Evolutionary conservation across 2,888 invertebrate genomes (phyloP).

Genomic region (Drosophila algonquin): DNA sequence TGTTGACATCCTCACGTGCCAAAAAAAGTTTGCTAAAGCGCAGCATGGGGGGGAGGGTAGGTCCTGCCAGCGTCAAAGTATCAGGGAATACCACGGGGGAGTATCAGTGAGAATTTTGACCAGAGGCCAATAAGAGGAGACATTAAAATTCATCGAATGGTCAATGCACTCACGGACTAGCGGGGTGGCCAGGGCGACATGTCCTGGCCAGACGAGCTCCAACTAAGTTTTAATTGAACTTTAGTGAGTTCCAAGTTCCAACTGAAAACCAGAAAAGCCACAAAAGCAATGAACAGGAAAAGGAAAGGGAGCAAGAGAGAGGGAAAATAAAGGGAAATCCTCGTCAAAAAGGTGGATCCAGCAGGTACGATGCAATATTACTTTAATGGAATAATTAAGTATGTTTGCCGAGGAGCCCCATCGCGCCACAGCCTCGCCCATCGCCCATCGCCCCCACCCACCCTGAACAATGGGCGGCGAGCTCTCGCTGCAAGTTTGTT

Average conservation of each 20-base stretch:
- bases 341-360: slow-evolving; percentile 19
- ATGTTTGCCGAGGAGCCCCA: slow-evolving; percentile 62
- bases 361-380: slow-evolving; percentile 47
- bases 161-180: slow-evolving; percentile 49
- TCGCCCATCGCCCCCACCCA: too few species aligned
- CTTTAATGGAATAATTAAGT: slow-evolving; percentile 80
- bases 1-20: slow-evolving; percentile 49
- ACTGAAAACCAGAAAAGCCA: slow-evolving; percentile 43
- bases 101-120: slow-evolving; percentile 8
- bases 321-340: slow-evolving; percentile 44
- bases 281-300: slow-evolving; percentile 42
- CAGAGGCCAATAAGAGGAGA: slow-evolving; percentile 52
- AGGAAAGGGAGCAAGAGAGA: background rate
- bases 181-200: slow-evolving; percentile 3
- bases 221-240: slow-evolving; percentile 76
- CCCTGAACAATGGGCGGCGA: slow-evolving; percentile 30
- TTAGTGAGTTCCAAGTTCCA: slow-evolving; percentile 58
- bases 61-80: background rate
- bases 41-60: background rate
- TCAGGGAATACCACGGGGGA: background rate
- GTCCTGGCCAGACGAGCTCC: slow-evolving; percentile 37
- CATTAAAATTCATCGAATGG: slow-evolving; percentile 67
- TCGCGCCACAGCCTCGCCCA: background rate
- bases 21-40: slow-evolving; percentile 22
- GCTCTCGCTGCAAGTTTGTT: slow-evolving; percentile 57